Base-by-base conservation (phyloP, 2,797 vertebrate species). In the Bufotes viridis region DNA sequence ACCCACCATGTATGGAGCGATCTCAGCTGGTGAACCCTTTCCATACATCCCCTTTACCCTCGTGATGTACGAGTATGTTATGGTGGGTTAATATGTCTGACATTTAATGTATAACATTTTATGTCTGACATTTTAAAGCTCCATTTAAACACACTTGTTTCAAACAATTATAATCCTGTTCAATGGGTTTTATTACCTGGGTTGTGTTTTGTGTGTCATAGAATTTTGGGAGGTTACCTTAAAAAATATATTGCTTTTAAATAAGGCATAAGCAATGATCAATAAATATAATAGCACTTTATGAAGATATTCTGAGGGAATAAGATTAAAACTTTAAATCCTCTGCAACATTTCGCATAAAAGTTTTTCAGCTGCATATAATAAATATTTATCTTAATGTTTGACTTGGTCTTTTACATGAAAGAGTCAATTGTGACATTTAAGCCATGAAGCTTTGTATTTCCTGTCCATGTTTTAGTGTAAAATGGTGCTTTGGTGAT, bases 401-500 rank as follows among this genome's bases (percentile, higher is more conserved):
- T 14, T 78, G 11, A 55, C 72, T n/a, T 15, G 1, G 29, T 22
- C 18, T 42, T 22, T 20, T 74, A 11, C 15, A 34, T 34, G 15
- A 42, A 74, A 51, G 17, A 51, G 34, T 18, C 17, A 22, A 49
- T 9, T 12, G 20, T n/a, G 13, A 78, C 13, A 51, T 55, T 78
- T 78, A 55, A 78, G 75, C 13, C 17, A 61, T 79, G 18, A 60
- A 26, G 58, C 22, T 51, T 81, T 67, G 7, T 51, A 11, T 53
- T n/a, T 65, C 15, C 34, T 81, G 42, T 55, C 53, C 49, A 49
- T 51, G 20, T 81, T 49, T 63, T 63, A 81, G 22, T 49, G 60
- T 2, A 63, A 63, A 63, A 81, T 81, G 58, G 24, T 78, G 22
- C 51, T 78, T 78, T 24, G 75, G 75, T 78, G 75, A 78, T 78